Percentiles rank a stretch among this genome's conserved stretches.
Conservation (phyloP, 2,888 invertebrate genomes). For the Rhagonycha lutea region DNA sequence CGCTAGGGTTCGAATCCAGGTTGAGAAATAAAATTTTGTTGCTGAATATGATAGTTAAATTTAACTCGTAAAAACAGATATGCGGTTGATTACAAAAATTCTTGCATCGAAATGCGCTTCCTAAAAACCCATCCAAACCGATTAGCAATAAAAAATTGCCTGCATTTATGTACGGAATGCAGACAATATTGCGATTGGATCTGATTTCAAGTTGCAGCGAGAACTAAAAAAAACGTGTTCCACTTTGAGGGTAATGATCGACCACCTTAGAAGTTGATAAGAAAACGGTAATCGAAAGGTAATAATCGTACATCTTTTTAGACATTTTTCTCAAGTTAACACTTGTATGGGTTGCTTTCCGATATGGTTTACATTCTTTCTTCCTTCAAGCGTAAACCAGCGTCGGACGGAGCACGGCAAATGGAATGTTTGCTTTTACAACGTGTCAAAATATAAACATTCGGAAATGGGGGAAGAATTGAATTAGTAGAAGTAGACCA, state of each 20-base stretch:
- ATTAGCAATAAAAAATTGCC: not conserved
- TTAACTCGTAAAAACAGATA: not conserved
- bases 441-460: constrained; percentile 34
- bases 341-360: constrained; percentile 15
- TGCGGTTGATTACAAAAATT: not conserved
- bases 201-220: constrained; percentile 14
- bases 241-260: constrained; percentile 20
- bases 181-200: not conserved
- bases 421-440: constrained; percentile 33
- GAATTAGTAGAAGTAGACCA: not conserved
- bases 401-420: constrained; percentile 24
- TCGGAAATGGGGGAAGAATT: constrained; percentile 9
- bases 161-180: constrained; percentile 6
- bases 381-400: constrained; percentile 16
- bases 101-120: not conserved
- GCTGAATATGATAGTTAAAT: too few species aligned
- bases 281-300: constrained; percentile 14
- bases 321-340: constrained; percentile 19
- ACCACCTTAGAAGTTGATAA: constrained; percentile 23
- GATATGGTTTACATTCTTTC: constrained; percentile 27
- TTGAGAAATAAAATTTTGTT: too few species aligned
- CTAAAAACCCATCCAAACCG: not conserved
- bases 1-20: too few species aligned
- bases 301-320: constrained; percentile 20
- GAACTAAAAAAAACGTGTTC: constrained; percentile 21